Evolutionary conservation across 2,797 vertebrate genomes (phyloP).

Genomic region (Allobates femoralis): DNA sequence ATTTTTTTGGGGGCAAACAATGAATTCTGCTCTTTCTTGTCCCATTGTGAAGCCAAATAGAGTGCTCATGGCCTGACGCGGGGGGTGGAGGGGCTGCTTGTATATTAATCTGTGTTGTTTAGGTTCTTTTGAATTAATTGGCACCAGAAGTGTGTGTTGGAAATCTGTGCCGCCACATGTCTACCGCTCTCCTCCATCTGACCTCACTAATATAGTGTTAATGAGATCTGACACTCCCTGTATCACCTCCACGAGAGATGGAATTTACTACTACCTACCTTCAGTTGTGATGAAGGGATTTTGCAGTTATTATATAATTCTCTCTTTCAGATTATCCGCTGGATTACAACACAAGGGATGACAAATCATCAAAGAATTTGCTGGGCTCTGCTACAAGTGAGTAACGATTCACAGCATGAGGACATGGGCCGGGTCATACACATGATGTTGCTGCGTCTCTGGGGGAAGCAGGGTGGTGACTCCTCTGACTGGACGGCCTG

Average conservation of each 20-base stretch:
- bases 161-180: too few relatives aligned
- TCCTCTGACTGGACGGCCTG: too few relatives aligned
- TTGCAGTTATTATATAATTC: neutral
- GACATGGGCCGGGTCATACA: neutral
- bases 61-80: neutral
- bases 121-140: too few relatives aligned
- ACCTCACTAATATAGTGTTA: too few relatives aligned
- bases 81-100: too few relatives aligned
- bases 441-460: neutral
- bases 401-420: conserved; percentile 66
- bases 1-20: neutral
- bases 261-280: too few relatives aligned
- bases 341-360: conserved; percentile 89
- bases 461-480: neutral
- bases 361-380: conserved; percentile 94
- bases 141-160: too few relatives aligned
- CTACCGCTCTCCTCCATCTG: too few relatives aligned
- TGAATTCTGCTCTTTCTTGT: neutral
- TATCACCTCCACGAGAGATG: too few relatives aligned
- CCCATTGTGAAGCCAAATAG: neutral
- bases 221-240: too few relatives aligned
- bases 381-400: conserved; percentile 96
- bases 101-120: too few relatives aligned
- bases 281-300: too few relatives aligned
- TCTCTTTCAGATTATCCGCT: conserved; percentile 85